phyloP scores from a whole-genome alignment of 2,797 vertebrate species.

The Holocentrus rufus region DNA sequence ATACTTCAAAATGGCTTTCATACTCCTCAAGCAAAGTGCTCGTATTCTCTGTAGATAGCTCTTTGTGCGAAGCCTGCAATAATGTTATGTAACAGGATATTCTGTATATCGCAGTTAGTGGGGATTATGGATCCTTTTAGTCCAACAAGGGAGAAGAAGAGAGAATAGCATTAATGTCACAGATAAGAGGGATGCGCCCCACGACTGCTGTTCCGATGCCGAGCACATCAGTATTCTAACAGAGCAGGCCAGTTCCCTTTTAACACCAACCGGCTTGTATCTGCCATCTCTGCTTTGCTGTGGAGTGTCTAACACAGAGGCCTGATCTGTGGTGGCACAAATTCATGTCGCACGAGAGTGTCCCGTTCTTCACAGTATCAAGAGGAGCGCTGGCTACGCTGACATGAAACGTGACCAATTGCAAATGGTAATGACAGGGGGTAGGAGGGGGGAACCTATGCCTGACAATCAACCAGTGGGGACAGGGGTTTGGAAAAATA shows the following conservation, averaged over 20 bases:
- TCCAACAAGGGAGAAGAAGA: neutral
- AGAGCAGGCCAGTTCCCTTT: constrained; percentile 25
- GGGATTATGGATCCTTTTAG: neutral
- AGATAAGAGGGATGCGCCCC: constrained; percentile 36
- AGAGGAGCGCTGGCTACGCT: constrained; percentile 17
- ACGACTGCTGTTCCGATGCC: neutral
- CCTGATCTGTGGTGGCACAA: constrained; percentile 42
- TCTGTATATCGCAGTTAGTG: constrained; percentile 10
- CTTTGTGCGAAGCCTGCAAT: constrained; percentile 6
- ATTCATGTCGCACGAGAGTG: constrained; percentile 47
- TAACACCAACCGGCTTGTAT: constrained; percentile 27
- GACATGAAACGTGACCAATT: constrained; percentile 49
- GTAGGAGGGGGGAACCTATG: constrained; percentile 20
- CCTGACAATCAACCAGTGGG: constrained; percentile 46
- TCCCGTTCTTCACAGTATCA: constrained; percentile 54
- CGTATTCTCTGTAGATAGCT: neutral
- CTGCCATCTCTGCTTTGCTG: constrained; percentile 25
- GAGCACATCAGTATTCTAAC: constrained; percentile 29
- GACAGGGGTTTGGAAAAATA: constrained; percentile 32
- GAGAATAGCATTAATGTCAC: constrained; percentile 10
- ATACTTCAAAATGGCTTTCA: constrained; percentile 8
- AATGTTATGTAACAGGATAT: constrained; percentile 16
- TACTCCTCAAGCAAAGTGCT: neutral
- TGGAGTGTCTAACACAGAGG: constrained; percentile 23
- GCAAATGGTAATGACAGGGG: constrained; percentile 51